Conservation (phyloP, 2,113 vertebrate species). For the Perca flavescens region DNA sequence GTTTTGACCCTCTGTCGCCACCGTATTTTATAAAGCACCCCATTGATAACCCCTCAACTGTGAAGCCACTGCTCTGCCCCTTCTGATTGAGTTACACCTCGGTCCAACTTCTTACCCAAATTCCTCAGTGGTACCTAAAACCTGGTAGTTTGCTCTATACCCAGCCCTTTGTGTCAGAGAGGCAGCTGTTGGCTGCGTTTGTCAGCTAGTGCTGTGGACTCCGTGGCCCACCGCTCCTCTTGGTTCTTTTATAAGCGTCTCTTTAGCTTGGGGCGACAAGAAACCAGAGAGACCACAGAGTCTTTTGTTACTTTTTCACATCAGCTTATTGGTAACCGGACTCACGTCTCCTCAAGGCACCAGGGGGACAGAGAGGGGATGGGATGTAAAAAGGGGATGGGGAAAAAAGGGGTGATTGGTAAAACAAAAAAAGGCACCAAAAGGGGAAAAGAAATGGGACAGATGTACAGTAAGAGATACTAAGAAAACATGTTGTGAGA, state of each 20-base stretch:
- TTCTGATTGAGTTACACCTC: conserved; percentile 66
- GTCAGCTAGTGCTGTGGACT: conserved; percentile 46
- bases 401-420: background rate
- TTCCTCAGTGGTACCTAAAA: conserved; percentile 69
- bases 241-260: conserved; percentile 70
- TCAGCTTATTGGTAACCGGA: conserved; percentile 83
- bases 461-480: conserved; percentile 18
- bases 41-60: conserved; percentile 58
- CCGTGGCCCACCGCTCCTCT: conserved; percentile 52
- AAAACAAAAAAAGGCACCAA: conserved; percentile 3
- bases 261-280: conserved; percentile 76
- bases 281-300: conserved; percentile 79
- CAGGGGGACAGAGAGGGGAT: conserved; percentile 57
- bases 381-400: background rate
- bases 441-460: background rate
- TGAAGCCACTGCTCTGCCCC: conserved; percentile 47
- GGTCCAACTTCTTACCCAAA: conserved; percentile 50
- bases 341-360: conserved; percentile 74
- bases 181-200: conserved; percentile 59
- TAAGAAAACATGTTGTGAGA: background rate
- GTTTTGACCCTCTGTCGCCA: background rate
- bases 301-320: conserved; percentile 77
- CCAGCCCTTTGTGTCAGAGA: conserved; percentile 45
- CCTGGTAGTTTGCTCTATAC: conserved; percentile 41
- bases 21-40: conserved; percentile 54